Evolutionary conservation across 1,140 invertebrate genomes (phyloP).

Genomic region (Musca vetustissima): DNA sequence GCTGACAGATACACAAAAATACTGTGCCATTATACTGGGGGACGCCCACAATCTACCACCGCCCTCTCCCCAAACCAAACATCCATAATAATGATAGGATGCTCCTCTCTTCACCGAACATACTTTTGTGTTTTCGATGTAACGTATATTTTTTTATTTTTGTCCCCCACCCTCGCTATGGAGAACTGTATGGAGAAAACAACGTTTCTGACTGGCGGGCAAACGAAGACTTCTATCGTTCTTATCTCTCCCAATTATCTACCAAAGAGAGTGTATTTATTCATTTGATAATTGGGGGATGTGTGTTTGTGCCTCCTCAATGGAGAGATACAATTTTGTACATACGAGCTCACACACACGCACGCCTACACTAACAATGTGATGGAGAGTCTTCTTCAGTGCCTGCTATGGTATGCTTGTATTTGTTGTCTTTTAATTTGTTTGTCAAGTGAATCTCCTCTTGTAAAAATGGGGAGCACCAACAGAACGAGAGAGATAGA

Average conservation of each 20-base stretch:
- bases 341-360: neutral
- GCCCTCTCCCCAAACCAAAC: too few species aligned
- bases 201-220: slow-evolving; percentile 11
- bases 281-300: too few species aligned
- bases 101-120: neutral
- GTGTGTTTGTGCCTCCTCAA: neutral
- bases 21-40: neutral
- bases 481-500: neutral
- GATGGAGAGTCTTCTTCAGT: neutral
- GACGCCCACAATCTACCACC: slow-evolving; percentile 9
- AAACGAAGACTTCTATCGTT: slow-evolving; percentile 10
- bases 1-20: neutral
- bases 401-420: too few species aligned
- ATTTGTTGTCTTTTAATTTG: too few species aligned
- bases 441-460: too few species aligned
- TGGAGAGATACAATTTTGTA: neutral
- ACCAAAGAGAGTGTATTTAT: neutral
- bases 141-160: neutral
- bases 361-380: neutral
- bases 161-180: neutral
- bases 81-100: too few species aligned
- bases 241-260: slow-evolving; percentile 22
- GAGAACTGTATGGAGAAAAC: too few species aligned
- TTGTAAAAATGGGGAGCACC: too few species aligned
- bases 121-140: neutral